Evolutionary conservation across 2,797 vertebrate species (phyloP).

Genomic region (Melanotaenia pygmaea): DNA sequence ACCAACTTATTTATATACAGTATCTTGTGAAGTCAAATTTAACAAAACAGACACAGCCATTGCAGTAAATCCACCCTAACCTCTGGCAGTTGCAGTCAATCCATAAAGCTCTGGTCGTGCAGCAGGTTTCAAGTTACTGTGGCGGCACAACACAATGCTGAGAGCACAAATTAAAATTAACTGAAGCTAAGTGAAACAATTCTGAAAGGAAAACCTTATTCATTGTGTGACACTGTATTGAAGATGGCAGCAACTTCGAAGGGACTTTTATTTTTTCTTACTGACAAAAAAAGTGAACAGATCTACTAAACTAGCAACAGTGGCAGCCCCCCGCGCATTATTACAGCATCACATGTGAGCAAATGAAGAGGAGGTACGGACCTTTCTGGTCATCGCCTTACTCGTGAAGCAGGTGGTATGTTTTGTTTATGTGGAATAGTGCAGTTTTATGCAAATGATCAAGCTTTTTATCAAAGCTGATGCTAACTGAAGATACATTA

Average conservation of each 20-base stretch:
- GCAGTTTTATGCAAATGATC: not conserved
- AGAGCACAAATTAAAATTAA: slow-evolving; percentile 25
- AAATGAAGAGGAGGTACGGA: slow-evolving; percentile 8
- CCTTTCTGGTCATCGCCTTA: slow-evolving; percentile 12
- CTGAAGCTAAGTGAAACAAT: slow-evolving; percentile 12
- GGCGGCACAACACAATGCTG: slow-evolving; percentile 28
- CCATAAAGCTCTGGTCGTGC: slow-evolving; percentile 46
- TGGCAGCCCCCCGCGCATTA: not conserved
- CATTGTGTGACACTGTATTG: not conserved
- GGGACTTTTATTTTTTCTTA: slow-evolving; percentile 35
- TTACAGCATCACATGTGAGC: not conserved
- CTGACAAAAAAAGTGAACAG: slow-evolving; percentile 42
- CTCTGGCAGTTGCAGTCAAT: slow-evolving; percentile 35
- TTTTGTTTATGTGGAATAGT: not conserved
- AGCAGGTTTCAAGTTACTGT: slow-evolving; percentile 43
- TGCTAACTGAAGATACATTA: not conserved
- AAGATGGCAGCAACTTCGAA: slow-evolving; percentile 23
- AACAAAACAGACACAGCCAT: slow-evolving; percentile 23
- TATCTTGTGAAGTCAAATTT: slow-evolving; percentile 24
- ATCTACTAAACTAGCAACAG: slow-evolving; percentile 23
- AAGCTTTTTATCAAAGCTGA: not conserved
- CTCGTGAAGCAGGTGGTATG: slow-evolving; percentile 2
- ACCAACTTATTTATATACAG: slow-evolving; percentile 15
- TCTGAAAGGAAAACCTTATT: not conserved
- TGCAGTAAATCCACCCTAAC: slow-evolving; percentile 37